A percentile compares a stretch with the other conserved stretches of the same genome.
These are phyloP conservation scores for Megaptera novaeangliae DNA, from an alignment of 2,113 vertebrate species.

Conservation along the genomic window DNA sequence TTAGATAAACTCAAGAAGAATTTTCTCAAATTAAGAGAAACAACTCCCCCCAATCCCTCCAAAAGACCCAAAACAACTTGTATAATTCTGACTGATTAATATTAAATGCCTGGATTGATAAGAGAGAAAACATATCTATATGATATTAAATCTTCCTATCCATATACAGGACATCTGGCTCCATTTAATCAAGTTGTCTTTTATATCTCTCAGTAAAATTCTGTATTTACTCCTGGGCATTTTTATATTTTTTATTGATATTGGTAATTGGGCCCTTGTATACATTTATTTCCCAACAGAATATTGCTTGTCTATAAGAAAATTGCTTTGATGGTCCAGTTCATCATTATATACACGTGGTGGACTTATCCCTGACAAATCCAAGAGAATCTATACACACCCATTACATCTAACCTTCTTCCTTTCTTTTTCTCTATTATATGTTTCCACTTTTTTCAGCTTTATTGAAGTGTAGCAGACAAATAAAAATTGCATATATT, in stretches of 20 bases:
- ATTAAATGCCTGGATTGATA: background rate
- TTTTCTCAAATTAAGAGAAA: background rate
- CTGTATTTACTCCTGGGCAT: background rate
- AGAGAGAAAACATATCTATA: background rate
- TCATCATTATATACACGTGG: background rate
- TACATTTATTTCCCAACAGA: background rate
- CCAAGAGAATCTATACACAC: background rate
- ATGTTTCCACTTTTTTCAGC: background rate
- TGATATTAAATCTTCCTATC: background rate
- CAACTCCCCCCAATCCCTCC: background rate
- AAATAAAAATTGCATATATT: background rate
- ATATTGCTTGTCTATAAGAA: background rate
- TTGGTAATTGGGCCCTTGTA: background rate
- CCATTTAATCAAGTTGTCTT: background rate
- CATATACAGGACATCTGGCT: background rate
- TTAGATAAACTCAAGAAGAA: background rate
- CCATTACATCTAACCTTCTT: background rate
- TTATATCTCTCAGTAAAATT: background rate
- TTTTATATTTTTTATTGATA: background rate
- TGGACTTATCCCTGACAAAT: background rate
- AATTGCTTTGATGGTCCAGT: background rate
- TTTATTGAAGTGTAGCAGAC: background rate
- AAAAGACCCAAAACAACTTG: background rate
- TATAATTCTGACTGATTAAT: background rate
- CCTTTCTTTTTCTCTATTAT: background rate